Evolutionary conservation across 2,113 vertebrate species (phyloP).

Genomic region (Morone chrysops): DNA sequence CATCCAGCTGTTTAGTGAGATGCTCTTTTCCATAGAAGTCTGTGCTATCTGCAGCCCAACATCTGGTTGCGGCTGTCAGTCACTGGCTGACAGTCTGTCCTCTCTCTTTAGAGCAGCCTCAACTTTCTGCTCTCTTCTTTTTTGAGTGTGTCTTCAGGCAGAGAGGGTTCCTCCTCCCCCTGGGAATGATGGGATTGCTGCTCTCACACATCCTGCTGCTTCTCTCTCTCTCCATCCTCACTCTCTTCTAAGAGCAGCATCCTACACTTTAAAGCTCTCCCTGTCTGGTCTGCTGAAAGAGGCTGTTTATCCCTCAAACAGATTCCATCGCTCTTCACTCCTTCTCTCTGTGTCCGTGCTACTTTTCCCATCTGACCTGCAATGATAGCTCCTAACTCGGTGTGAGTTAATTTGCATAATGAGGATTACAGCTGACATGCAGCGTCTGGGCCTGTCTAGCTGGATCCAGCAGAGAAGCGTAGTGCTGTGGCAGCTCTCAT

Average conservation of each 20-base stretch:
- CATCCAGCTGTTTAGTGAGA: slow-evolving; percentile 48
- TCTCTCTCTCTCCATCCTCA: neutral
- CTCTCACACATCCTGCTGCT: neutral
- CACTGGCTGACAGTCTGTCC: neutral
- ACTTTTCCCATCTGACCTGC: slow-evolving; percentile 21
- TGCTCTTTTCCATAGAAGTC: slow-evolving; percentile 25
- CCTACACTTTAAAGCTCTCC: neutral
- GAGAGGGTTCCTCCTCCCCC: neutral
- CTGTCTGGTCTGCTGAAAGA: slow-evolving; percentile 3
- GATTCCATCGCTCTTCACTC: neutral
- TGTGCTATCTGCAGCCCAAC: slow-evolving; percentile 45
- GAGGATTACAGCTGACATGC: slow-evolving; percentile 64
- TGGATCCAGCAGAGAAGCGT: slow-evolving; percentile 40
- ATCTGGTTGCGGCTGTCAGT: slow-evolving; percentile 43
- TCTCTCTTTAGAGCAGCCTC: neutral
- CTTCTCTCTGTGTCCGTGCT: neutral
- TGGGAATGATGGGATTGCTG: neutral
- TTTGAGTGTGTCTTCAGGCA: neutral
- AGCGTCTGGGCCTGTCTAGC: slow-evolving; percentile 62
- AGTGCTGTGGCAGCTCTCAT: slow-evolving; percentile 34
- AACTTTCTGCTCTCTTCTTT: neutral
- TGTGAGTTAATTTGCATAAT: slow-evolving; percentile 60
- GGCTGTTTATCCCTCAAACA: neutral
- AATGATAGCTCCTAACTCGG: slow-evolving; percentile 28
- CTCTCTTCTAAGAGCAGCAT: neutral